Evolutionary conservation across 2,113 vertebrate genomes (phyloP).

Genomic region (Odocoileus virginianus): DNA sequence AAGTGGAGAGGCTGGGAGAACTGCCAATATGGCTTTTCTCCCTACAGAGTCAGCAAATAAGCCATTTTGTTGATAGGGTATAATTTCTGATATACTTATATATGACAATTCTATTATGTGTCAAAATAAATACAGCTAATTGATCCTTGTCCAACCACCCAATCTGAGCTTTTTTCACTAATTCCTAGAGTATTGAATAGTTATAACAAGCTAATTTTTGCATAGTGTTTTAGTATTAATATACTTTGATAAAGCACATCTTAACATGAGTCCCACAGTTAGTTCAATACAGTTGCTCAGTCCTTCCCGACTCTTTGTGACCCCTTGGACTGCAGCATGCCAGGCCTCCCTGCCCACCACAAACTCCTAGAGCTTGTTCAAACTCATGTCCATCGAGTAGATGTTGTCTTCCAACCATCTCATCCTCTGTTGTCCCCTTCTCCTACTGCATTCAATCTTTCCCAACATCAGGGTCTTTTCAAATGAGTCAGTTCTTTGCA

Average conservation of each 20-base stretch:
- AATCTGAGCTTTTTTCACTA: neutral
- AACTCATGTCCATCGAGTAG: neutral
- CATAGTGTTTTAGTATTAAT: neutral
- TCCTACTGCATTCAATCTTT: neutral
- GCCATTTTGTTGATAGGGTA: neutral
- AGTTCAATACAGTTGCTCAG: neutral
- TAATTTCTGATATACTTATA: constrained; percentile 2
- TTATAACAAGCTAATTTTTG: neutral
- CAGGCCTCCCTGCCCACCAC: neutral
- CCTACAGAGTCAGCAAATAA: neutral
- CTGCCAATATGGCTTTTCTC: neutral
- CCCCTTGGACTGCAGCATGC: neutral
- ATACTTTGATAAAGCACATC: neutral
- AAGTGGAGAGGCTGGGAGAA: neutral
- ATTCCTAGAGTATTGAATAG: neutral
- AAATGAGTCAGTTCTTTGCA: too few relatives aligned
- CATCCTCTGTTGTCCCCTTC: neutral
- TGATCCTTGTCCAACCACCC: neutral
- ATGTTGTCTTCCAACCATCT: neutral
- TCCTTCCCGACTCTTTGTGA: neutral
- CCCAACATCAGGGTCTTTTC: neutral
- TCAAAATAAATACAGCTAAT: neutral
- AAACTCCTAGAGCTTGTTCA: neutral
- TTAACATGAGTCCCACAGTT: neutral
- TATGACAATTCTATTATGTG: neutral